Conservation (phyloP, 2,113 vertebrate species). For the Lipophrys pholis region DNA sequence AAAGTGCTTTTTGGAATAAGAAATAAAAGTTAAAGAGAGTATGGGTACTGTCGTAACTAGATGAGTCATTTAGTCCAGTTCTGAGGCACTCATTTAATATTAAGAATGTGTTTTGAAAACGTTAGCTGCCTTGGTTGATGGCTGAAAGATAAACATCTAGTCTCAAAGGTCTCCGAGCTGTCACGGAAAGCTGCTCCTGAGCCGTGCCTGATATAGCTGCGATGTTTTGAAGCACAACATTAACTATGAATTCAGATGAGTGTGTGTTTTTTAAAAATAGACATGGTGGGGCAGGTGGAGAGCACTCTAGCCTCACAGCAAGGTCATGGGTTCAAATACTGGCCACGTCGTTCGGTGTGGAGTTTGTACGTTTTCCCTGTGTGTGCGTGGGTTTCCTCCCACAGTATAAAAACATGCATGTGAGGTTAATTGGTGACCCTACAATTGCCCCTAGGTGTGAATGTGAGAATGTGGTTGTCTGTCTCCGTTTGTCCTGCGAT, state of each 20-base stretch:
- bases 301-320: background rate
- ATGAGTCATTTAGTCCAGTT: too few relatives aligned
- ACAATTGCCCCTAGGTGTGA: too few relatives aligned
- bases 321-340: too few relatives aligned
- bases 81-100: too few relatives aligned
- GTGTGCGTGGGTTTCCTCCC: too few relatives aligned
- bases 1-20: background rate
- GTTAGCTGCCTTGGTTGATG: slow-evolving; percentile 3
- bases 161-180: slow-evolving; percentile 12
- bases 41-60: background rate
- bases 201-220: slow-evolving; percentile 5
- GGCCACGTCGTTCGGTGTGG: too few relatives aligned
- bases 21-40: background rate
- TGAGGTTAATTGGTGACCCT: too few relatives aligned
- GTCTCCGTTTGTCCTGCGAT: too few relatives aligned
- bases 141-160: slow-evolving; percentile 7
- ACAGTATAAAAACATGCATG: too few relatives aligned
- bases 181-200: slow-evolving; percentile 2
- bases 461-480: background rate
- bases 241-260: slow-evolving; percentile 6
- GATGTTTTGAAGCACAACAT: slow-evolving; percentile 9
- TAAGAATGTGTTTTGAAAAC: slow-evolving; percentile 2
- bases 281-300: too few relatives aligned
- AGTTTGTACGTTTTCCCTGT: too few relatives aligned
- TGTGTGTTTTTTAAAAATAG: too few relatives aligned